Percentiles rank a stretch among this genome's conserved stretches.
These are phyloP conservation scores for Andricus quercusramuli DNA, from an alignment of 2,888 invertebrate species.

Conservation along the genomic window DNA sequence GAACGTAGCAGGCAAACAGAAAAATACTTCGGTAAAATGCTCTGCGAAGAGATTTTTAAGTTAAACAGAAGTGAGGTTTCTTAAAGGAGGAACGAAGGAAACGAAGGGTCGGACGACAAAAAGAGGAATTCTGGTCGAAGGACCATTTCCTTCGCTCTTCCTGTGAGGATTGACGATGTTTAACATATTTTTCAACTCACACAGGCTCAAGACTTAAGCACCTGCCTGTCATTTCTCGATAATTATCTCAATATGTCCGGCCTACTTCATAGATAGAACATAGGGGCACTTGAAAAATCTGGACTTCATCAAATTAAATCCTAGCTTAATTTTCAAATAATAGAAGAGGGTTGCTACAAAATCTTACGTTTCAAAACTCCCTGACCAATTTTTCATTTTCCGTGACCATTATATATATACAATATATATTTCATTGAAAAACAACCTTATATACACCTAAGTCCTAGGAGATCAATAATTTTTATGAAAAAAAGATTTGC, in stretches of 20 bases:
- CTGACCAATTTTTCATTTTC: too few species aligned
- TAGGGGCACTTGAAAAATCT: conserved; percentile 3
- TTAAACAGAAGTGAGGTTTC: conserved; percentile 4
- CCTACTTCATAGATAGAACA: not conserved
- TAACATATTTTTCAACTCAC: not conserved
- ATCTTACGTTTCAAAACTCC: too few species aligned
- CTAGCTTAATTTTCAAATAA: too few species aligned
- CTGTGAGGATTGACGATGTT: conserved; percentile 12
- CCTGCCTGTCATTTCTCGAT: conserved; percentile 18
- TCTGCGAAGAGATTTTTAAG: not conserved
- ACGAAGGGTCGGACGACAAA: not conserved
- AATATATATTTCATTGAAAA: too few species aligned
- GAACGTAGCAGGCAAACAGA: conserved; percentile 2
- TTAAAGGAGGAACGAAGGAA: not conserved
- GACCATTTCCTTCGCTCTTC: conserved; percentile 19
- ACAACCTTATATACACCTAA: too few species aligned
- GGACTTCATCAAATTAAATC: not conserved
- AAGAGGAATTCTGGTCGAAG: conserved; percentile 37
- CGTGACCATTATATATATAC: too few species aligned
- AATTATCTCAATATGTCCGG: conserved; percentile 14
- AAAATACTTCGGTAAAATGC: conserved; percentile 4
- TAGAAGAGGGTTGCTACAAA: too few species aligned
- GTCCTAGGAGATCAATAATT: too few species aligned
- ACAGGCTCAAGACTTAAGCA: conserved; percentile 3
- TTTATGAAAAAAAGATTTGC: too few species aligned